phyloP scores from a whole-genome alignment of 2,113 vertebrate genomes.

The Trogon surrucura region DNA sequence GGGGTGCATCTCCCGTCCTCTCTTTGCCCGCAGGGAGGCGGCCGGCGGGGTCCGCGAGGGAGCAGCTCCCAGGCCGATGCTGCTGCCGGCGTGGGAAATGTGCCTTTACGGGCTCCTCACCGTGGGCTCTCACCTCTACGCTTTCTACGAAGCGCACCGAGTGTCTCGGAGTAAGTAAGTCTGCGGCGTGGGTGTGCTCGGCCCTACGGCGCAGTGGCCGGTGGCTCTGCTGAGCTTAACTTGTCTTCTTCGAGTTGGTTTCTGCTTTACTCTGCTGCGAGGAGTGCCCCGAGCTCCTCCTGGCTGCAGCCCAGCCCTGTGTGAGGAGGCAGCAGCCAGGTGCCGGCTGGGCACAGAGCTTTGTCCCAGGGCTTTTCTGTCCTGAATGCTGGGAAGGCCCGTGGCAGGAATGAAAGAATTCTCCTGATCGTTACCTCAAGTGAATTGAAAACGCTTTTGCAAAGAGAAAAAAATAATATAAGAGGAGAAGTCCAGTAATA shows the following conservation, averaged over 20 bases:
- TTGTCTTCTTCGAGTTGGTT: background rate
- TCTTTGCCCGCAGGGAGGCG: background rate
- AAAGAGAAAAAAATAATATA: background rate
- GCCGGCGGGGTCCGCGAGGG: background rate
- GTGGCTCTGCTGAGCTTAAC: background rate
- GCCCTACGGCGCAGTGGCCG: background rate
- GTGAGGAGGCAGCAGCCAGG: background rate
- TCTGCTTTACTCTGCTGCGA: background rate
- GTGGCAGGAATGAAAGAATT: background rate
- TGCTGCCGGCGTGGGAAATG: slow-evolving; percentile 75
- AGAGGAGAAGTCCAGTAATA: background rate
- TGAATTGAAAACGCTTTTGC: background rate
- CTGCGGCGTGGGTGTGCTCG: background rate
- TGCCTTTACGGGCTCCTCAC: slow-evolving; percentile 64
- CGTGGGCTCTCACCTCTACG: slow-evolving; percentile 78
- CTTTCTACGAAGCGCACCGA: slow-evolving; percentile 78
- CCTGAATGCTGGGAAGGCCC: background rate
- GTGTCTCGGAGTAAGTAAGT: slow-evolving; percentile 79
- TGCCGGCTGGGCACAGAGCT: background rate
- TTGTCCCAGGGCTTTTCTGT: background rate
- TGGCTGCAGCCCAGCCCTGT: background rate
- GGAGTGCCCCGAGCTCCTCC: background rate
- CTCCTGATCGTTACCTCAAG: background rate
- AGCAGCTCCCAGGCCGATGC: background rate
- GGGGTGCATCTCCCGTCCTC: background rate